phyloP scores from a whole-genome alignment of 2,888 invertebrate species.

The Xanthorhoe spadicearia region DNA sequence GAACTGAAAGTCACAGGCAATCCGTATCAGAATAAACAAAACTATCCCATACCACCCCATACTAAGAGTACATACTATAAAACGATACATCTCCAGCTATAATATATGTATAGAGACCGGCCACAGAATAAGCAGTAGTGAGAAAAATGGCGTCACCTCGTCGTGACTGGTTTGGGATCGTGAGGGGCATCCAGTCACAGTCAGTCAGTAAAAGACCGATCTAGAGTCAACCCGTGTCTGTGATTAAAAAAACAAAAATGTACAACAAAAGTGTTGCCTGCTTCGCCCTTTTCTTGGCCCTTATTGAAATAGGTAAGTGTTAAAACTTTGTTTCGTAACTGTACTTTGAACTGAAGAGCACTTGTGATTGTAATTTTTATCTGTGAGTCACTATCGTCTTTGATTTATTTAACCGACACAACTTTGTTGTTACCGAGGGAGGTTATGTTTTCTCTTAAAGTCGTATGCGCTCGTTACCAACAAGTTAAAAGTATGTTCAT shows the following conservation, averaged over 20 bases:
- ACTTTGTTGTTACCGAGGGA: background rate
- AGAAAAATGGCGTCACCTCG: conserved; percentile 6
- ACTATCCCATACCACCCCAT: too few species aligned
- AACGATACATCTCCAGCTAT: background rate
- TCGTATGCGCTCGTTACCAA: too few species aligned
- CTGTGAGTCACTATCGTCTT: background rate
- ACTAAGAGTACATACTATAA: background rate
- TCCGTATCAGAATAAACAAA: too few species aligned
- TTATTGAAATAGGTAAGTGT: conserved; percentile 71
- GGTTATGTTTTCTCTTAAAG: background rate
- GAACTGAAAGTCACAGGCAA: too few species aligned
- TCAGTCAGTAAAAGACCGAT: conserved; percentile 10
- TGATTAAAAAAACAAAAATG: conserved; percentile 41
- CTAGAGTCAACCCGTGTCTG: conserved; percentile 6
- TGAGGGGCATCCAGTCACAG: conserved; percentile 4
- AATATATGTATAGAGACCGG: background rate
- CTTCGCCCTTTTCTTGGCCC: conserved; percentile 68
- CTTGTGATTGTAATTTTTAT: background rate
- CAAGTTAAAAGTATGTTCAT: too few species aligned
- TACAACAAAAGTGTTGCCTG: conserved; percentile 64
- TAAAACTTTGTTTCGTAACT: conserved; percentile 14
- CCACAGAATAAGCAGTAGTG: background rate
- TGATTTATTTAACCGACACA: background rate
- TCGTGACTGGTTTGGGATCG: background rate
- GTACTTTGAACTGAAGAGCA: conserved; percentile 1